phyloP scores from a whole-genome alignment of 1,140 invertebrate genomes.

The Euura saliciscinereae region DNA sequence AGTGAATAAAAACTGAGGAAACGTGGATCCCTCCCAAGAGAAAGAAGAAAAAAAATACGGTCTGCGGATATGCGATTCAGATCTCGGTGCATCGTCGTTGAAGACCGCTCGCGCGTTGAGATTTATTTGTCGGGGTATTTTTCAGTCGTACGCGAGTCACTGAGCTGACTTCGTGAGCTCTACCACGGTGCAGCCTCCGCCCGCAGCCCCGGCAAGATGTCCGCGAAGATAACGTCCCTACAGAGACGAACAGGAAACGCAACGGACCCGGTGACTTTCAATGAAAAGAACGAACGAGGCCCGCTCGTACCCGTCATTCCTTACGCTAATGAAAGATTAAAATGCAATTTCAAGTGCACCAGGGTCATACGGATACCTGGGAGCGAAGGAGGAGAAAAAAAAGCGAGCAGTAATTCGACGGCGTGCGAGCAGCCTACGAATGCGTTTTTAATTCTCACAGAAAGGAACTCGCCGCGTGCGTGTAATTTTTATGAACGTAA shows the following conservation, averaged over 20 bases:
- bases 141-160: constrained; percentile 35
- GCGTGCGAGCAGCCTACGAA: no score
- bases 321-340: background rate
- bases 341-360: background rate
- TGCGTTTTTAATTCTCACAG: no score
- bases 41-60: constrained; percentile 27
- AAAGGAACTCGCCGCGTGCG: background rate
- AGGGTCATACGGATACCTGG: no score
- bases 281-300: constrained; percentile 39
- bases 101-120: constrained; percentile 31
- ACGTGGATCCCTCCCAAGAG: background rate
- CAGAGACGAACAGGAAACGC: constrained; percentile 51
- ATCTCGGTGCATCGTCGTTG: constrained; percentile 33
- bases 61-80: constrained; percentile 42
- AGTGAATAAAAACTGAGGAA: no score
- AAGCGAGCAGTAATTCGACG: no score
- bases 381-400: no score
- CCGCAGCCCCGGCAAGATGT: constrained; percentile 39
- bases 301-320: background rate
- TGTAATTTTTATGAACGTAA: no score
- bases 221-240: constrained; percentile 43
- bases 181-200: background rate
- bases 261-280: constrained; percentile 51
- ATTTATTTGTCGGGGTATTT: constrained; percentile 51
- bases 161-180: constrained; percentile 7